Percentiles rank a stretch among this genome's conserved stretches.
These are phyloP conservation scores for Hippocampus zosterae DNA, from an alignment of 2,113 vertebrate genomes.

Conservation along the genomic window DNA sequence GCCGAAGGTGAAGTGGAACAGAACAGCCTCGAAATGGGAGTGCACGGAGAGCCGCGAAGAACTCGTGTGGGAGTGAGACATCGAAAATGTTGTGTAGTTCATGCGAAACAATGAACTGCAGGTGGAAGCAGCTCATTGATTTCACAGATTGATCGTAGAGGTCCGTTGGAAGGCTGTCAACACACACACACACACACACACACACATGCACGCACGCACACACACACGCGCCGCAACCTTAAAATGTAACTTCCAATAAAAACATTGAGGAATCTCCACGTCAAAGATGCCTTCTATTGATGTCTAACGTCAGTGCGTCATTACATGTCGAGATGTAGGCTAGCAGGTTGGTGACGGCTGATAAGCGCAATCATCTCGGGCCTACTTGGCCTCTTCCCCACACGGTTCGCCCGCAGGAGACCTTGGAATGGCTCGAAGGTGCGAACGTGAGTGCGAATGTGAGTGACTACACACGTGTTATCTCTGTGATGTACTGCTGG, in stretches of 20 bases:
- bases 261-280: neutral
- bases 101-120: conserved; percentile 1
- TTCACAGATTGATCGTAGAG: conserved; percentile 15
- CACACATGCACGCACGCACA: too few species aligned
- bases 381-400: neutral
- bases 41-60: conserved; percentile 24
- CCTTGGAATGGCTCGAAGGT: conserved; percentile 26
- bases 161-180: neutral
- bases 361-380: conserved; percentile 4
- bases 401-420: conserved; percentile 12
- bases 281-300: neutral
- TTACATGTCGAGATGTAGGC: neutral
- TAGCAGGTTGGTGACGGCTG: neutral
- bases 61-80: conserved; percentile 19
- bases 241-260: neutral
- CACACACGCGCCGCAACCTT: neutral
- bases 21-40: conserved; percentile 27
- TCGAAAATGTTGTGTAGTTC: conserved; percentile 20
- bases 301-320: neutral
- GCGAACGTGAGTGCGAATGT: conserved; percentile 33
- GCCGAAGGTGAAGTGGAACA: conserved; percentile 30
- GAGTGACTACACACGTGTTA: conserved; percentile 29
- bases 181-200: neutral
- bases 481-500: conserved; percentile 31
- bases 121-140: conserved; percentile 15